Base-by-base conservation (phyloP, 30 jellyfish, hydroid and myxozoan species). In the Pelagia noctiluca region DNA sequence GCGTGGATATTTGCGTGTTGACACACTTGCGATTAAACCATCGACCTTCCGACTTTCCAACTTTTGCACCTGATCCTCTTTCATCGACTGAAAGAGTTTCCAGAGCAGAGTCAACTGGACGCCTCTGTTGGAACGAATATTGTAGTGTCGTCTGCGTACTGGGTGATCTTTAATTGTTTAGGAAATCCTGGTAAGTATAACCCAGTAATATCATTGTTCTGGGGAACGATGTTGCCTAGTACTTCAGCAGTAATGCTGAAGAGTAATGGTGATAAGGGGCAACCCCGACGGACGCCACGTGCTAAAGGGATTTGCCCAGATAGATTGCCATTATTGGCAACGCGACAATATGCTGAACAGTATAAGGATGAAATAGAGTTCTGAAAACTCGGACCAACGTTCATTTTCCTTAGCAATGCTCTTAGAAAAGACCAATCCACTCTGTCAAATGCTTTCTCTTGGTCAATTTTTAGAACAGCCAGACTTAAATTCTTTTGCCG, bases 361-460 rank as follows among this genome's bases (percentile, higher is more conserved):
- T 50, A 50, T n/a, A n/a, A 25, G 21, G 86, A 16, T 35, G n/a
- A 3, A 1, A 85, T 75, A 38, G 23, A 49, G 19, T 49, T 22
- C 23, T 26, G 35, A 46, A 75, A 60, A 2, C 7, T 35, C 0
- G 66, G 75, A 8, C 83, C 75, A 61, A 84, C 62, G 38, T 73
- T 75, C 83, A 85, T 65, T 75, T 76, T 53, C 25, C 29, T 4
- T n/a, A 86, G 13, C 22, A 78, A 68, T 33, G 77, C 49, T 35
- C 10, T 10, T 26, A 76, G 66, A 49, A 76, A 86, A 8, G 63
- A 31, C 92, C 88, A 73, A 36, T 75, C 83, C 12, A 85, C 91
- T 74, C 83, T 48, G 88, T 73, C 95, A 74, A 84, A 84, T 16
- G 92, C 92, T 60, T 84, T 84, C 47, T 32, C 89, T 74, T 84